These are phyloP conservation scores for Lasioglossum pauxillum DNA, from an alignment of 2,888 invertebrate genomes.

Conservation along the genomic window DNA sequence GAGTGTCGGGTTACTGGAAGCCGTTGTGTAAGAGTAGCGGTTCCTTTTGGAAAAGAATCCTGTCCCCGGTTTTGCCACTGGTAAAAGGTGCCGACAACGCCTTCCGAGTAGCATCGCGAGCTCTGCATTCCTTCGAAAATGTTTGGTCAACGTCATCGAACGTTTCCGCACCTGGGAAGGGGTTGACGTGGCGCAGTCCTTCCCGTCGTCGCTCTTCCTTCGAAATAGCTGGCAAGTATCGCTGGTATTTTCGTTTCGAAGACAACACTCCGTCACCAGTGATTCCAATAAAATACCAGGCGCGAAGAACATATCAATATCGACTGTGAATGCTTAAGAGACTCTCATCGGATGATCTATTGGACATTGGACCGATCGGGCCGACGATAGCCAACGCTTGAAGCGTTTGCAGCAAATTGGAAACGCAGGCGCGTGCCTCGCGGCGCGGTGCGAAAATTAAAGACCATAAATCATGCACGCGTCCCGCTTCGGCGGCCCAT, in stretches of 20 bases:
- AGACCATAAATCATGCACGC: constrained; percentile 76
- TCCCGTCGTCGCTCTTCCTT: constrained; percentile 47
- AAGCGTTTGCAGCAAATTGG: constrained; percentile 58
- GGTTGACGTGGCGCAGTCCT: constrained; percentile 63
- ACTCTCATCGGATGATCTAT: not conserved
- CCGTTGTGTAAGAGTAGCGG: constrained; percentile 59
- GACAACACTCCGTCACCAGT: not conserved
- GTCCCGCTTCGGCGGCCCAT: constrained; percentile 76
- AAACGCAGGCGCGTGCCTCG: constrained; percentile 61
- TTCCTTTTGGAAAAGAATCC: constrained; percentile 70
- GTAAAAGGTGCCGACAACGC: constrained; percentile 75
- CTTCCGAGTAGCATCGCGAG: constrained; percentile 61
- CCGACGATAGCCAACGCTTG: not conserved
- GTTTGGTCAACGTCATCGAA: constrained; percentile 75
- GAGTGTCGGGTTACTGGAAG: constrained; percentile 56
- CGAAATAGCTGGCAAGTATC: constrained; percentile 30
- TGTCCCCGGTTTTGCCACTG: constrained; percentile 41
- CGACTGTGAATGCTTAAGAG: not conserved
- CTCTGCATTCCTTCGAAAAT: constrained; percentile 58
- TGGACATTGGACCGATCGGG: constrained; percentile 1
- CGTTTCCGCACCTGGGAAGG: constrained; percentile 75
- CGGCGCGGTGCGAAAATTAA: constrained; percentile 75
- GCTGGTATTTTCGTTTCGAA: constrained; percentile 31
- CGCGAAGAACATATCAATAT: not conserved
- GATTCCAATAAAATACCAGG: not conserved